A percentile compares a stretch with the other conserved stretches of the same genome.
phyloP scores from a whole-genome alignment of 2,888 invertebrate genomes.

The Agrypnus murinus region DNA sequence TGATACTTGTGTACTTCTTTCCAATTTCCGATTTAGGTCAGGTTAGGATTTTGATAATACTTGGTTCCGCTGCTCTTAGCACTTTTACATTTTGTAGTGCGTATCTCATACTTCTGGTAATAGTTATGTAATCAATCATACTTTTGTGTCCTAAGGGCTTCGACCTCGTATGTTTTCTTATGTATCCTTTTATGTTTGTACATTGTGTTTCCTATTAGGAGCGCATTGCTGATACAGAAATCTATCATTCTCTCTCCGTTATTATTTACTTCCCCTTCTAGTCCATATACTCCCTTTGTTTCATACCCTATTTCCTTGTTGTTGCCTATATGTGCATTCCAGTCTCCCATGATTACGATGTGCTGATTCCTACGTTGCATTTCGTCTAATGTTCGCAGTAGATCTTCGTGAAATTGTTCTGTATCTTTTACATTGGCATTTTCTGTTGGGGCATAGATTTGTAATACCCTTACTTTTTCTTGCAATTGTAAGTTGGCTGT shows the following conservation, averaged over 20 bases:
- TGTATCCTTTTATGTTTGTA: no score
- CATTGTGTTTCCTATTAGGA: not conserved
- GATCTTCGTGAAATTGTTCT: constrained; percentile 6
- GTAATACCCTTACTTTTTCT: constrained; percentile 4
- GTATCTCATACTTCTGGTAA: constrained; percentile 1
- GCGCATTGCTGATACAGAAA: no score
- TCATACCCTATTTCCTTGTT: no score
- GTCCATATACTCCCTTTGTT: constrained; percentile 1
- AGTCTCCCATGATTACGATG: constrained; percentile 13
- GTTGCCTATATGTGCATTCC: no score
- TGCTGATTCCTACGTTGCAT: not conserved
- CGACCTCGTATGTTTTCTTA: not conserved
- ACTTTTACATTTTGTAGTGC: no score
- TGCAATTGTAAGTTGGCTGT: no score
- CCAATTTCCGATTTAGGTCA: no score
- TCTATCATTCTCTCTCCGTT: constrained; percentile 2
- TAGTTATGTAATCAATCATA: not conserved
- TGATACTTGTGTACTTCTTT: no score
- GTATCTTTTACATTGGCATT: constrained; percentile 7
- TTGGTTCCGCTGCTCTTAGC: not conserved
- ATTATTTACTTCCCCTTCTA: constrained; percentile 10
- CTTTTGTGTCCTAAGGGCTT: not conserved
- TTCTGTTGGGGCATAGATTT: constrained; percentile 11
- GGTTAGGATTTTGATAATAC: no score
- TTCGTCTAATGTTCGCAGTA: not conserved